A percentile compares a stretch with the other conserved stretches of the same genome.
These are phyloP conservation scores for Rutpela maculata DNA, from an alignment of 2,888 invertebrate genomes.

Conservation along the genomic window DNA sequence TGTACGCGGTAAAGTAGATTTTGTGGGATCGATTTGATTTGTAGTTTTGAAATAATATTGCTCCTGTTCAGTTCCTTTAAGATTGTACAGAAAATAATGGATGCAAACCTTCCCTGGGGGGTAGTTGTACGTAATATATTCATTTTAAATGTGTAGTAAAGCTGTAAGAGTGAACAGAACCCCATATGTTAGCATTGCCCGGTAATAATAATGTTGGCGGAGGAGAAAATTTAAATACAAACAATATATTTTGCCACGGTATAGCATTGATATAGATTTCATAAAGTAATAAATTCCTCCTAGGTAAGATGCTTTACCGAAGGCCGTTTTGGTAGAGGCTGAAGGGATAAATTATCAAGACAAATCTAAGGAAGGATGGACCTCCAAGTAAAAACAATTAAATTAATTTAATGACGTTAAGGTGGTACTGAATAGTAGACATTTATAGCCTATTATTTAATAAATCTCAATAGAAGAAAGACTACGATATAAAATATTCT, in stretches of 20 bases:
- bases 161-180: conserved; percentile 29
- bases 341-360: no score
- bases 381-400: no score
- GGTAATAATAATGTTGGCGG: conserved; percentile 24
- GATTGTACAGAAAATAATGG: conserved; percentile 52
- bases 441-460: no score
- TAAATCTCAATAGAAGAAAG: no score
- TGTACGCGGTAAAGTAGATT: conserved; percentile 64
- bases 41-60: conserved; percentile 73
- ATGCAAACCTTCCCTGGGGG: conserved; percentile 59
- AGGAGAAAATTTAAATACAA: background rate
- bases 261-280: background rate
- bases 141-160: conserved; percentile 57
- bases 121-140: conserved; percentile 61
- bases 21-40: conserved; percentile 73
- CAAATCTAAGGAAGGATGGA: no score
- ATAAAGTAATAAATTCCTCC: background rate
- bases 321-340: no score
- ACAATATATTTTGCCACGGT: background rate
- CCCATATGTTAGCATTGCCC: conserved; percentile 35
- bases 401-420: no score
- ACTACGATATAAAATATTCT: no score
- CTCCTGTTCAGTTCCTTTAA: conserved; percentile 60
- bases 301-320: no score
- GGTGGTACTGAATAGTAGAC: no score